Evolutionary conservation across 2,888 invertebrate species (phyloP), one percentile per base, ranked within the genome.

Genomic region (Blastobasis adustella): DNA sequence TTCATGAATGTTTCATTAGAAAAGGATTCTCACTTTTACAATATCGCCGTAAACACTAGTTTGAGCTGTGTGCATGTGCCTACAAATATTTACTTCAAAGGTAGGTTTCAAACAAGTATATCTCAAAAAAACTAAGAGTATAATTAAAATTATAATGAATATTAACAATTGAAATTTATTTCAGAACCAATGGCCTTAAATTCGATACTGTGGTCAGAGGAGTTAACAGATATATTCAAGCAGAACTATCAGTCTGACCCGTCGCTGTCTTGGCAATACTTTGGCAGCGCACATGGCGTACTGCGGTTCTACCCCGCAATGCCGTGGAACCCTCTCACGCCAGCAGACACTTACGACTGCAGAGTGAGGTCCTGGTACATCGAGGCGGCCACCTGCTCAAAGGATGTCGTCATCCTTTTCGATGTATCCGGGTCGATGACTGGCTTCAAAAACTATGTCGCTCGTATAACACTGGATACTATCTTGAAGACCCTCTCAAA

Each of bases 401-500:
- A 99, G 84, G 98, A 99, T 71, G 94, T 99, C 63, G 92, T 99
- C 38, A 97, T 99, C 54, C 89, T 99, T 51, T 90, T 99, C 56
- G 99, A 99, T 75, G 93, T 94, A 52, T 98, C 98, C 48, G 99
- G 99, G 10, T 98, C 98, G 23, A 99, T 99, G 99, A 94, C 93
- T 39, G 99, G 98, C 0, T 92, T 91, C 59, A 89, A 91, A 50
- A 90, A 92, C 70, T 93, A 93, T 63, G 91, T 94, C 41, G 98
- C 97, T 9, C 92, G 94, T 66, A 93, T 95, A 67, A 98, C 98
- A 0, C 93, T 98, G 36, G 90, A 92, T 54, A 94, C 95, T 44
- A 93, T 99, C 54, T 81, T 99, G 65, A 96, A 97, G 57, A 99
- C 99, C 0, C 92, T 99, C 48, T 98, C 97, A 6, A 98, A 99